Evolutionary conservation across 2,888 invertebrate genomes (phyloP).

Genomic region (Globia sparganii): DNA sequence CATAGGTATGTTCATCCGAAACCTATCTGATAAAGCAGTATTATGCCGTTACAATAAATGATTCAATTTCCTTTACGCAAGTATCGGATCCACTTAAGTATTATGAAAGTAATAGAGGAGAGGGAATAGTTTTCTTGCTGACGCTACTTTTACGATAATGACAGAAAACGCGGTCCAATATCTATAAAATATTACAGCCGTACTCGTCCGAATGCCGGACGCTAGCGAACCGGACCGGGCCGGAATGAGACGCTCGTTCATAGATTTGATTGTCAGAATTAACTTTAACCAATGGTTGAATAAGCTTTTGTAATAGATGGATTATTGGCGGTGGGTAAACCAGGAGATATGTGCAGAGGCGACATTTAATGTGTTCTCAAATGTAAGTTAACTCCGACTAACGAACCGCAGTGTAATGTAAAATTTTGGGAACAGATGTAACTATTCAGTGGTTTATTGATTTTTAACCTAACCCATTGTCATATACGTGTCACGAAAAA

Average conservation of each 20-base stretch:
- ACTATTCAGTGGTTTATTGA: neutral
- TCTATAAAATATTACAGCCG: conserved; percentile 87
- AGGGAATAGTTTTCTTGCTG: conserved; percentile 90
- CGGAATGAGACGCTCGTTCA: conserved; percentile 66
- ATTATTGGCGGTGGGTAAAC: conserved; percentile 53
- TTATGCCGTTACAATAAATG: conserved; percentile 89
- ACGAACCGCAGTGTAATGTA: conserved; percentile 16
- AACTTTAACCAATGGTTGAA: conserved; percentile 76
- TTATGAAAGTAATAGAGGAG: conserved; percentile 89
- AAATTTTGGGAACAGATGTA: neutral
- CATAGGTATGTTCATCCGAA: conserved; percentile 83
- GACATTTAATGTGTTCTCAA: conserved; percentile 39
- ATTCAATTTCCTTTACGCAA: conserved; percentile 89
- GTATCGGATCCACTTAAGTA: conserved; percentile 90
- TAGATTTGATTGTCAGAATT: conserved; percentile 84
- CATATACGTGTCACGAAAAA: neutral
- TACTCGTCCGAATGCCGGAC: conserved; percentile 70
- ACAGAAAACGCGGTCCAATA: conserved; percentile 89
- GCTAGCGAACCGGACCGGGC: conserved; percentile 67
- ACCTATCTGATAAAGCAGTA: conserved; percentile 88
- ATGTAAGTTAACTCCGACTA: conserved; percentile 23
- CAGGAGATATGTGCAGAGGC: conserved; percentile 42
- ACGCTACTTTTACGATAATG: conserved; percentile 90
- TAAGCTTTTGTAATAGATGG: conserved; percentile 69
- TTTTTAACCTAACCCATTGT: neutral